Percentiles rank a stretch among this genome's conserved stretches.
phyloP scores from a whole-genome alignment of 2,888 invertebrate genomes.

The Acleris laterana region DNA sequence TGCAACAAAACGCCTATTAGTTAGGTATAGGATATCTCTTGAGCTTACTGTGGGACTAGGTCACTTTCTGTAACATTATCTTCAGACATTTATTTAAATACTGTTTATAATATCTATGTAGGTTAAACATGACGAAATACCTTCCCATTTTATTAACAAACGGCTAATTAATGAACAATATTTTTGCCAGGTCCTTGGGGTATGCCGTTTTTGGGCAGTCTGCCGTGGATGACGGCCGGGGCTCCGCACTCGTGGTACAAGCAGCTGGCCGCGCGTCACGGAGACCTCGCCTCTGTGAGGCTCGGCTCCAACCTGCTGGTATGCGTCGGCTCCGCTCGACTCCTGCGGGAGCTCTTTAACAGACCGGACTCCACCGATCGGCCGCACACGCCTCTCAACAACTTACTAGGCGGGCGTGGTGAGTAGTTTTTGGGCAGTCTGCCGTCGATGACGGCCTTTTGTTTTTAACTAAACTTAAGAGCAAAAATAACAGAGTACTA shows the following conservation, averaged over 20 bases:
- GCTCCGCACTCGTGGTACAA: slow-evolving; percentile 91
- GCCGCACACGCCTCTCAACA: slow-evolving; percentile 91
- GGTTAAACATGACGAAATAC: neutral
- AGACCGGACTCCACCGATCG: slow-evolving; percentile 91
- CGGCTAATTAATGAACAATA: neutral
- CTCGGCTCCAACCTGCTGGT: slow-evolving; percentile 91
- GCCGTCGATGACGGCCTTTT: too few species aligned
- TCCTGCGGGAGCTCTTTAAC: slow-evolving; percentile 90
- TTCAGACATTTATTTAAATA: neutral
- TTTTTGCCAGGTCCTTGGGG: slow-evolving; percentile 91
- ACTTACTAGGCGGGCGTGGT: slow-evolving; percentile 92
- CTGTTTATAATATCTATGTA: neutral
- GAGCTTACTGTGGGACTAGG: too few species aligned
- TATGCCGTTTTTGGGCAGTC: slow-evolving; percentile 89
- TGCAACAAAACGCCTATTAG: too few species aligned
- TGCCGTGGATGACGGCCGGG: slow-evolving; percentile 88
- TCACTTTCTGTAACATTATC: too few species aligned
- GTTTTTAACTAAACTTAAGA: too few species aligned
- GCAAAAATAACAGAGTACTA: too few species aligned
- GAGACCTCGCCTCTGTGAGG: slow-evolving; percentile 89
- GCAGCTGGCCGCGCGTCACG: slow-evolving; percentile 88
- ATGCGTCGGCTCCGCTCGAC: slow-evolving; percentile 90
- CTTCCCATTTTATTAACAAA: neutral
- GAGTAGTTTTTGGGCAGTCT: slow-evolving; percentile 74
- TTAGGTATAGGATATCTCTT: too few species aligned